Percentiles rank a stretch among this genome's conserved stretches.
Evolutionary conservation across 1,140 invertebrate species (phyloP).

Genomic region (Hyphantria cunea): DNA sequence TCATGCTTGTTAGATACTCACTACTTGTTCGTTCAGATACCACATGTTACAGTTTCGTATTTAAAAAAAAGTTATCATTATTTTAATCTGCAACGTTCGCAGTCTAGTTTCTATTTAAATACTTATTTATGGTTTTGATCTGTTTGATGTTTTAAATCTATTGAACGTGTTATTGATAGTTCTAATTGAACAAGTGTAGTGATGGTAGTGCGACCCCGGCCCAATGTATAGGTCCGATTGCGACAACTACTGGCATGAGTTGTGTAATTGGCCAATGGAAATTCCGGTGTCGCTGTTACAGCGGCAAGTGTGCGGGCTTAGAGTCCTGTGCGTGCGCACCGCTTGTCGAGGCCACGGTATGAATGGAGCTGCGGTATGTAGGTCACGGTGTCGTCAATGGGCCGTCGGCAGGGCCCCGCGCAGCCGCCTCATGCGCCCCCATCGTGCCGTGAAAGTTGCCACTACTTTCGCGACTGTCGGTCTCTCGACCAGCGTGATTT

Average conservation of each 20-base stretch:
- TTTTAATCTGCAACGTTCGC: slow-evolving; percentile 17
- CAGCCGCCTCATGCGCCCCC: slow-evolving; percentile 67
- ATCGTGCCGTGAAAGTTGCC: slow-evolving; percentile 76
- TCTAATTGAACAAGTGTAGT: slow-evolving; percentile 80
- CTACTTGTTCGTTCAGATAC: not conserved
- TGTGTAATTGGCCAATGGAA: slow-evolving; percentile 72
- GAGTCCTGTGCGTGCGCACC: slow-evolving; percentile 59
- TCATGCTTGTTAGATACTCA: slow-evolving; percentile 1
- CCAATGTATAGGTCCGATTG: slow-evolving; percentile 57
- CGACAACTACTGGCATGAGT: slow-evolving; percentile 73
- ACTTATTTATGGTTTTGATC: not conserved
- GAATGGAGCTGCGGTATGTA: slow-evolving; percentile 76
- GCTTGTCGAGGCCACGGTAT: slow-evolving; percentile 65
- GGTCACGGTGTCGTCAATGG: slow-evolving; percentile 80
- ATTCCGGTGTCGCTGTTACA: slow-evolving; percentile 55
- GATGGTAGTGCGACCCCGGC: slow-evolving; percentile 64
- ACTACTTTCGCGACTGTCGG: slow-evolving; percentile 75
- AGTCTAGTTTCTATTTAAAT: slow-evolving; percentile 22
- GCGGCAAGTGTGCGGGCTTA: slow-evolving; percentile 47
- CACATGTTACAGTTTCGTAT: not conserved
- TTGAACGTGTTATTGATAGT: slow-evolving; percentile 52
- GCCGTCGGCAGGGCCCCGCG: slow-evolving; percentile 67
- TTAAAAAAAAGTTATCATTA: slow-evolving; percentile 7
- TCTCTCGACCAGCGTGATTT: slow-evolving; percentile 45
- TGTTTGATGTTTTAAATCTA: slow-evolving; percentile 28